These are phyloP conservation scores for Sorex araneus DNA, from an alignment of 2,113 vertebrate genomes.

Conservation along the genomic window DNA sequence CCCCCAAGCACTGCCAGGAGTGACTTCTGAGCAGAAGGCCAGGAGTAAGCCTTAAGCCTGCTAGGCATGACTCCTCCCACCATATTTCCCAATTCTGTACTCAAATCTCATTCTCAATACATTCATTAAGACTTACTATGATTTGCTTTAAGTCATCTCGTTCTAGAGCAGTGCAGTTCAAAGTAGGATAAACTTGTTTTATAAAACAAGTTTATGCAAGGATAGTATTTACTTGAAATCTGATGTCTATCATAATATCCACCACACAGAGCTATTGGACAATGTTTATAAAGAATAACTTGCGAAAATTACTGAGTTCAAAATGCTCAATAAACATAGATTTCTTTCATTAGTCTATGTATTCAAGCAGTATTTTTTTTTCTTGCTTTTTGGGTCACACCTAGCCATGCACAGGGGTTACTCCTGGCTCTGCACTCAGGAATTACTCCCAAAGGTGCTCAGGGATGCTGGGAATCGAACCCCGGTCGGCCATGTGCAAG, in stretches of 20 bases:
- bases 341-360: slow-evolving; percentile 25
- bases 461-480: no score
- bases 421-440: no score
- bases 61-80: no score
- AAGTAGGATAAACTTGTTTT: background rate
- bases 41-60: no score
- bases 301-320: background rate
- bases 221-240: background rate
- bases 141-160: background rate
- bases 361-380: slow-evolving; percentile 1
- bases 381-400: no score
- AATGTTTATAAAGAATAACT: slow-evolving; percentile 23
- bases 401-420: no score
- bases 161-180: background rate
- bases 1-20: no score
- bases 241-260: background rate
- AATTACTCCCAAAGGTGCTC: no score
- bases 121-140: background rate
- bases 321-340: background rate
- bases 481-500: no score
- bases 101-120: background rate
- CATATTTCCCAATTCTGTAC: background rate
- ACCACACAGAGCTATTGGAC: background rate
- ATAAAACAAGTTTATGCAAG: background rate
- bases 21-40: no score